phyloP scores from a whole-genome alignment of 64 coral and sea anemone species.

The Astreopora myriophthalma region DNA sequence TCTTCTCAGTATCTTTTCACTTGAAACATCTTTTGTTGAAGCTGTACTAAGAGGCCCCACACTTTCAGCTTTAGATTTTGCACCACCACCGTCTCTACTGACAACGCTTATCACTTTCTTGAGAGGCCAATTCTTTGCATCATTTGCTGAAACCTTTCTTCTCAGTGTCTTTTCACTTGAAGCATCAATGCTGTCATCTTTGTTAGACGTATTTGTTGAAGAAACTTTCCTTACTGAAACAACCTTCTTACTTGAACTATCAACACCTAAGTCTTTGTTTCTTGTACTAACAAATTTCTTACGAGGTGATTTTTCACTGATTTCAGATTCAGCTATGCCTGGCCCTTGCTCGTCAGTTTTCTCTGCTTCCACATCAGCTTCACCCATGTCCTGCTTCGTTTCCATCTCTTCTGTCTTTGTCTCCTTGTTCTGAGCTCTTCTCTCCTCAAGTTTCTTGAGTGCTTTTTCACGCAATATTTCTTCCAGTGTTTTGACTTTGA shows the following conservation, averaged over 20 bases:
- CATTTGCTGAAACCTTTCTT: background rate
- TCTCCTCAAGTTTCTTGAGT: slow-evolving; percentile 81
- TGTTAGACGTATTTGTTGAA: background rate
- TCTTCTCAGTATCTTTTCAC: no score
- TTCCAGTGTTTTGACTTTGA: slow-evolving; percentile 89
- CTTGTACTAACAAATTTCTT: background rate
- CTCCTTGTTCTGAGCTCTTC: slow-evolving; percentile 56
- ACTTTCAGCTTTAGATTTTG: background rate
- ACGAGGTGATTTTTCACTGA: background rate
- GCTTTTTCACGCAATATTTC: slow-evolving; percentile 89
- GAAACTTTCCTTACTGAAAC: background rate
- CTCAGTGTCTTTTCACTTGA: background rate
- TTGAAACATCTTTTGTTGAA: background rate
- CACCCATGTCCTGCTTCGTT: background rate
- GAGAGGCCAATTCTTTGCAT: background rate
- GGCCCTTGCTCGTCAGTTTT: background rate
- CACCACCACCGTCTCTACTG: background rate
- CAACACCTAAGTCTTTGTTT: background rate
- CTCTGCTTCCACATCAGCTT: background rate
- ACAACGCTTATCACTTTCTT: background rate
- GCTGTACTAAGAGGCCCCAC: background rate
- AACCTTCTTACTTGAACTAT: background rate
- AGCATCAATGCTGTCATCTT: background rate
- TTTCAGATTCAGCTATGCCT: background rate
- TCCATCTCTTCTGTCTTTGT: background rate